Percentiles rank a stretch among this genome's conserved stretches.
phyloP scores from a whole-genome alignment of 2,113 vertebrate genomes.

The Macquaria australasica region DNA sequence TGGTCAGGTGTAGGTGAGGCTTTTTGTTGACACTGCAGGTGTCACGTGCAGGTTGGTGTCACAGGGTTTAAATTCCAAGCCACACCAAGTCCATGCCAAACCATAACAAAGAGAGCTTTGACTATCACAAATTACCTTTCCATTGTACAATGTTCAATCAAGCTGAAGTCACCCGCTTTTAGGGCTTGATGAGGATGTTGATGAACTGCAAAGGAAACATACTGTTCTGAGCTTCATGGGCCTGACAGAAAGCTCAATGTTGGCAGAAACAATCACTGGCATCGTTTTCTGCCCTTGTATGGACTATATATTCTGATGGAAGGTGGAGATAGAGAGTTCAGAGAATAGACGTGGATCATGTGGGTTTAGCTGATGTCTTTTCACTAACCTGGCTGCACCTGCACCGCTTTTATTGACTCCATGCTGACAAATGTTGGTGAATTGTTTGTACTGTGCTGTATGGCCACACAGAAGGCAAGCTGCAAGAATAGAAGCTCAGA shows the following conservation, averaged over 20 bases:
- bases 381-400: constrained; percentile 62
- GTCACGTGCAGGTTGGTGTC: constrained; percentile 38
- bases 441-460: constrained; percentile 34
- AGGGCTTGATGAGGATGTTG: constrained; percentile 54
- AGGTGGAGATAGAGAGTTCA: constrained; percentile 58
- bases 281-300: constrained; percentile 56
- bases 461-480: constrained; percentile 15
- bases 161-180: constrained; percentile 48
- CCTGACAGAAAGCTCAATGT: constrained; percentile 51
- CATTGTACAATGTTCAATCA: constrained; percentile 51
- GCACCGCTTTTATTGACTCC: constrained; percentile 54
- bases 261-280: constrained; percentile 56
- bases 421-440: constrained; percentile 37
- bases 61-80: constrained; percentile 41
- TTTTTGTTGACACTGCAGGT: constrained; percentile 57
- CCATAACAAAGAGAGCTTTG: constrained; percentile 59
- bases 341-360: constrained; percentile 56
- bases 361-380: constrained; percentile 59
- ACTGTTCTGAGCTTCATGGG: constrained; percentile 5
- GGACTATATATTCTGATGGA: constrained; percentile 57
- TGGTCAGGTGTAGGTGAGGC: constrained; percentile 37
- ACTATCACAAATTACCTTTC: constrained; percentile 30
- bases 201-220: constrained; percentile 51
- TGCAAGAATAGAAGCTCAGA: constrained; percentile 14
- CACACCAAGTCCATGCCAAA: constrained; percentile 22